Conservation (phyloP, 2,113 vertebrate species). For the Chaetops frenatus region DNA sequence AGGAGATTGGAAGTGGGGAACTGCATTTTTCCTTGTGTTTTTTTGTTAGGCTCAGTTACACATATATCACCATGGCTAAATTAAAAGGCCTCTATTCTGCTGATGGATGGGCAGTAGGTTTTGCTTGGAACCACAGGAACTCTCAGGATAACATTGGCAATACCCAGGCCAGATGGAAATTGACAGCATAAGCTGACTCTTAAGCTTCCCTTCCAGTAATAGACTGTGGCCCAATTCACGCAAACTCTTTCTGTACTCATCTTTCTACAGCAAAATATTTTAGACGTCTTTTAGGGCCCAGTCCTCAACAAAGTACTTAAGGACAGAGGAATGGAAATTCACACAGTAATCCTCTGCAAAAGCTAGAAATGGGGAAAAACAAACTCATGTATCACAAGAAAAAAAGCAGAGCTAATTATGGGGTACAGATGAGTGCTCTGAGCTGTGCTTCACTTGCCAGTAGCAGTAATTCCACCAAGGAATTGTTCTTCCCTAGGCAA, state of each 20-base stretch:
- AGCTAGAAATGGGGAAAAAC: neutral
- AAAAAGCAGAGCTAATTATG: neutral
- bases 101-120: slow-evolving; percentile 52
- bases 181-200: neutral
- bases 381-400: rapidly evolving
- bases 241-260: neutral
- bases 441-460: neutral
- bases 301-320: neutral
- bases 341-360: neutral
- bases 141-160: neutral
- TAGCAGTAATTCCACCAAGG: neutral
- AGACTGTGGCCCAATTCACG: neutral
- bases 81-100: slow-evolving; percentile 55
- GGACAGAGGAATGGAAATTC: neutral
- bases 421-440: no score
- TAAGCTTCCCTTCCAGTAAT: neutral
- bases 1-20: neutral
- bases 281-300: neutral
- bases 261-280: neutral
- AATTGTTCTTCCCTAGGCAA: neutral
- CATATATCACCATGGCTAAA: slow-evolving; percentile 67
- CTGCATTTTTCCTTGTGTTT: slow-evolving; percentile 44
- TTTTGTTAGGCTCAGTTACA: slow-evolving; percentile 65
- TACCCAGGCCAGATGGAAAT: neutral
- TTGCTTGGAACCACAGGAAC: neutral